A percentile compares a stretch with the other conserved stretches of the same genome.
These are phyloP conservation scores for Ditula angustiorana DNA, from an alignment of 2,888 invertebrate species.

Conservation along the genomic window DNA sequence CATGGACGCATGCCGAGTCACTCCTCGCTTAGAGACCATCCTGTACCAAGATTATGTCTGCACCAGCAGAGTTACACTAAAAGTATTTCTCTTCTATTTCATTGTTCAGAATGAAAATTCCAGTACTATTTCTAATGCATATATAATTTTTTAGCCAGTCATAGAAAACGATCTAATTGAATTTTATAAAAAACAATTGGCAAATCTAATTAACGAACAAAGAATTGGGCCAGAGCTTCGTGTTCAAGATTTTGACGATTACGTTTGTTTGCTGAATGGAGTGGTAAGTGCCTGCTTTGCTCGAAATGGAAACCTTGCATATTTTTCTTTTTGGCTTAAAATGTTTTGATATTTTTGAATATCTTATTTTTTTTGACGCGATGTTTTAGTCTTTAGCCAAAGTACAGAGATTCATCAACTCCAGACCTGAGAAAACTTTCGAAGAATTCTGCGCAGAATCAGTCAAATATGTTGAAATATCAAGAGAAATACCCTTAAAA, in stretches of 20 bases:
- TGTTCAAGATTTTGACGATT: slow-evolving; percentile 92
- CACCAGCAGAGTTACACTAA: slow-evolving; percentile 54
- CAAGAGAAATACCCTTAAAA: slow-evolving; percentile 85
- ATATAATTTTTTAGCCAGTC: slow-evolving; percentile 86
- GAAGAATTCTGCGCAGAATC: slow-evolving; percentile 87
- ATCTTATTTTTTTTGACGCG: background rate
- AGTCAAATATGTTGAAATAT: slow-evolving; percentile 86
- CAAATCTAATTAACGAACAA: slow-evolving; percentile 88
- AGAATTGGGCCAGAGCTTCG: slow-evolving; percentile 90
- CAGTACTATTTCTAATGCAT: background rate
- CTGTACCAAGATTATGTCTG: slow-evolving; percentile 88
- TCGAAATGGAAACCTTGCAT: background rate
- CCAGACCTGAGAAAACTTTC: slow-evolving; percentile 86
- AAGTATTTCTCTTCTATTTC: slow-evolving; percentile 49
- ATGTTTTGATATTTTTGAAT: too few species aligned
- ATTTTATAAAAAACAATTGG: slow-evolving; percentile 86
- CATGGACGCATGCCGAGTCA: slow-evolving; percentile 88
- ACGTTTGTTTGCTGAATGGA: slow-evolving; percentile 90
- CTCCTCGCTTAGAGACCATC: slow-evolving; percentile 93
- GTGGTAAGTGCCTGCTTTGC: slow-evolving; percentile 66
- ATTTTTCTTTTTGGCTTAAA: too few species aligned
- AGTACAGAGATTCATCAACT: slow-evolving; percentile 88
- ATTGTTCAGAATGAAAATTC: too few species aligned
- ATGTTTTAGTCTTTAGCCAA: slow-evolving; percentile 82
- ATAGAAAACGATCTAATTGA: slow-evolving; percentile 89